Evolutionary conservation across 2,113 vertebrate species (phyloP).

Genomic region (Chauna torquata): DNA sequence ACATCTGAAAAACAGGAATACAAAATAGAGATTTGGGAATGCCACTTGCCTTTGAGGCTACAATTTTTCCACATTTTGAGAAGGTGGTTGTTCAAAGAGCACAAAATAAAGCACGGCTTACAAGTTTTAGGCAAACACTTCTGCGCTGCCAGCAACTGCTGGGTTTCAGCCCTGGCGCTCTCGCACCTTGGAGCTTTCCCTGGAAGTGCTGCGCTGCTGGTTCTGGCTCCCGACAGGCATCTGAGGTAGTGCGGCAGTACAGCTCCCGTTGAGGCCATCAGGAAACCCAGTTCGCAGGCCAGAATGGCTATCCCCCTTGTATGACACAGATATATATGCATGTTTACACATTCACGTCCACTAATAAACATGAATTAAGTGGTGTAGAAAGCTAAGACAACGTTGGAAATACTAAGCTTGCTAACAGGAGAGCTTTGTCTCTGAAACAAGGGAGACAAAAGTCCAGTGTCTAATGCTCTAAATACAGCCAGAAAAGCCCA

Average conservation of each 20-base stretch:
- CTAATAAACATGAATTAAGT: not conserved
- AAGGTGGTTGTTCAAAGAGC: not conserved
- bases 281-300: not conserved
- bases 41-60: not conserved
- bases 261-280: not conserved
- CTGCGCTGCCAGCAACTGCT: not conserved
- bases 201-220: not conserved
- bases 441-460: slow-evolving; percentile 56
- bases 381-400: slow-evolving; percentile 20
- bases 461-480: slow-evolving; percentile 29
- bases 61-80: not conserved
- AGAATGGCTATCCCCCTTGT: not conserved
- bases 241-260: not conserved
- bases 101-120: not conserved
- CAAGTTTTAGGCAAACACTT: not conserved
- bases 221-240: not conserved
- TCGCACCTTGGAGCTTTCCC: not conserved
- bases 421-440: slow-evolving; percentile 41
- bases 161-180: not conserved
- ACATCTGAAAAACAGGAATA: not conserved
- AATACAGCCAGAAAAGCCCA: slow-evolving; percentile 55
- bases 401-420: not conserved
- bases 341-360: not conserved
- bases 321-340: not conserved
- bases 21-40: not conserved